Evolutionary conservation across 2,888 invertebrate species (phyloP), one percentile per base, ranked within the genome.

Genomic region (Piscicola geometra): DNA sequence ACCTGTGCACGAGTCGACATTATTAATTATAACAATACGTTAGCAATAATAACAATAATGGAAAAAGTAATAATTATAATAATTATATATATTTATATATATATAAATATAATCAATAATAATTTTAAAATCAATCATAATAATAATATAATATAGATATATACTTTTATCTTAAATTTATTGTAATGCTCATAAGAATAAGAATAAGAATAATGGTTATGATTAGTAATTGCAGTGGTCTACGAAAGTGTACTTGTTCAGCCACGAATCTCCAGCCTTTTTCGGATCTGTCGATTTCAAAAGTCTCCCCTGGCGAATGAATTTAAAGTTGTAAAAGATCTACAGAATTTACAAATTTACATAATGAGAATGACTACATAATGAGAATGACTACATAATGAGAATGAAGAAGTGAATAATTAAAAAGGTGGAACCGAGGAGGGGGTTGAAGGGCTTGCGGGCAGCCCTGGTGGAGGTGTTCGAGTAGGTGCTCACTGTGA

Each of bases 381-480:
- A 47, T 47, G 9, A 25, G n/a, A 56, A 56, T 25, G n/a, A 56
- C 21, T 18, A 18, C 9, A 56, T 18, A 56, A 56, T 15, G 9
- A 56, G 21, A 56, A 56, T 15, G n/a, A 56, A 18, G n/a, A 25
- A 9, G n/a, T 25, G n/a, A 56, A 18, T 21, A 47, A 9, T 21
- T 15, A 47, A 56, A 56, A 56, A 5, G 5, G n/a, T 18, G n/a
- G 5, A 56, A 56, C 60, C 91, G 41, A 92, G 87, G 75, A 93
- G 86, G 25, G 93, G 92, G 87, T 93, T 93, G 87, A 93, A 93
- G 0, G 92, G 92, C 83, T 93, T 93, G 82, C 90, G 90, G 69
- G 91, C 92, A 52, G 92, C 92, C 71, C 93, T 85, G 81, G 88
- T 91, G 86, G 86, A 90, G 80, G 88, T 90, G 82, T 86, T 90